These are phyloP conservation scores for Hippocampus comes DNA, from an alignment of 2,113 vertebrate genomes.

Conservation along the genomic window DNA sequence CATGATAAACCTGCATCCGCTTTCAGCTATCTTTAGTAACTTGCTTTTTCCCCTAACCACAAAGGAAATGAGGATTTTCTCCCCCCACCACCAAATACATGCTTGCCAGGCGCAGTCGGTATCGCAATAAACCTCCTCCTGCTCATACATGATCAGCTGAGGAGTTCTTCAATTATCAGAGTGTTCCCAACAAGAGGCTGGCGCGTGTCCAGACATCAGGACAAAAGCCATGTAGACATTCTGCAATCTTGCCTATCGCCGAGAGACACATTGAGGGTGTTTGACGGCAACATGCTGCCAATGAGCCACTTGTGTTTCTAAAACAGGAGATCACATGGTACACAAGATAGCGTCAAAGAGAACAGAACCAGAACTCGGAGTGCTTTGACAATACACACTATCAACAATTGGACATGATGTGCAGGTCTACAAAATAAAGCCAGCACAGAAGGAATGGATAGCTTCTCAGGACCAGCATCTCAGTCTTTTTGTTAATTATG, in stretches of 20 bases:
- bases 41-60: neutral
- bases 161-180: slow-evolving; percentile 27
- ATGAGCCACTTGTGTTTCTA: slow-evolving; percentile 2
- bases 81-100: neutral
- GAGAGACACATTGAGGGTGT: slow-evolving; percentile 12
- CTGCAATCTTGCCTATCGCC: slow-evolving; percentile 23
- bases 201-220: slow-evolving; percentile 42
- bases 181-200: slow-evolving; percentile 21
- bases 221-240: slow-evolving; percentile 25
- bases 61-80: neutral
- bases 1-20: slow-evolving; percentile 10
- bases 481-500: neutral
- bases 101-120: neutral
- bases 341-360: slow-evolving; percentile 9
- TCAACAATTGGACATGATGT: neutral
- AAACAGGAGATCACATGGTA: slow-evolving; percentile 6
- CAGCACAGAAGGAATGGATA: neutral
- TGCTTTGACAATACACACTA: slow-evolving; percentile 1
- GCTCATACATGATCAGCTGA: neutral
- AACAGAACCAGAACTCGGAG: neutral
- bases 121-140: slow-evolving; percentile 6
- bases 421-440: neutral
- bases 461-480: neutral
- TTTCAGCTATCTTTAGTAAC: slow-evolving; percentile 7
- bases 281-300: slow-evolving; percentile 3